Evolutionary conservation across 2,888 invertebrate species (phyloP).

Genomic region (Torymus texanus): DNA sequence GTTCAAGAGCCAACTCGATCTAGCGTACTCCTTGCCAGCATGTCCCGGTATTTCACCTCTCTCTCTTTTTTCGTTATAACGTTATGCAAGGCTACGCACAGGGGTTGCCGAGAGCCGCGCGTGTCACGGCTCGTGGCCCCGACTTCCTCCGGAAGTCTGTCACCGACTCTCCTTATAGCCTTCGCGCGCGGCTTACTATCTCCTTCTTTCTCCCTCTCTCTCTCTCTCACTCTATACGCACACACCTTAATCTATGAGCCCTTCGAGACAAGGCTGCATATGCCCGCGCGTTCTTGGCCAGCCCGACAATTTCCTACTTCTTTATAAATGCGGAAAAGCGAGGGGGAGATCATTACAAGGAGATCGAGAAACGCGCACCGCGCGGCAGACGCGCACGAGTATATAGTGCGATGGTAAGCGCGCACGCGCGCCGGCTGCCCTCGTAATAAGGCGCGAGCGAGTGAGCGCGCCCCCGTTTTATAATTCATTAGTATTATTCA

Average conservation of each 20-base stretch:
- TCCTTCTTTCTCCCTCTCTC: constrained; percentile 19
- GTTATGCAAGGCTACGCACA: constrained; percentile 55
- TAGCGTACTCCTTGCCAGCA: too few species aligned
- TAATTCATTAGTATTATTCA: constrained; percentile 33
- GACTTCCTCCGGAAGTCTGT: constrained; percentile 57
- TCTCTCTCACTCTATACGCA: constrained; percentile 1
- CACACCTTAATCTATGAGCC: constrained; percentile 22
- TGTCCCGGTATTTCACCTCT: background rate
- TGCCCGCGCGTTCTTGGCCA: too few species aligned
- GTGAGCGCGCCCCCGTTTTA: background rate
- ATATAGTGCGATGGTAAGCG: background rate
- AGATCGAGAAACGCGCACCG: constrained; percentile 5
- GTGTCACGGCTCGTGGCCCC: constrained; percentile 49
- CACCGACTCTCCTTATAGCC: constrained; percentile 37
- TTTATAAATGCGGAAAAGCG: constrained; percentile 40
- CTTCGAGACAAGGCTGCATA: background rate
- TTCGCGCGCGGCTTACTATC: too few species aligned
- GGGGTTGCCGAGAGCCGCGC: constrained; percentile 5
- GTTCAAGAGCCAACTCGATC: too few species aligned
- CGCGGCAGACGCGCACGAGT: background rate
- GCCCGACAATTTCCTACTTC: constrained; percentile 35
- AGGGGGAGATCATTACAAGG: constrained; percentile 39
- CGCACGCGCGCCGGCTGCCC: constrained; percentile 35
- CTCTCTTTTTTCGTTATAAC: constrained; percentile 42
- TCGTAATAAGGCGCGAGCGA: background rate